These are phyloP conservation scores for Penaeus monodon DNA, from an alignment of 2,888 invertebrate genomes.

Conservation along the genomic window DNA sequence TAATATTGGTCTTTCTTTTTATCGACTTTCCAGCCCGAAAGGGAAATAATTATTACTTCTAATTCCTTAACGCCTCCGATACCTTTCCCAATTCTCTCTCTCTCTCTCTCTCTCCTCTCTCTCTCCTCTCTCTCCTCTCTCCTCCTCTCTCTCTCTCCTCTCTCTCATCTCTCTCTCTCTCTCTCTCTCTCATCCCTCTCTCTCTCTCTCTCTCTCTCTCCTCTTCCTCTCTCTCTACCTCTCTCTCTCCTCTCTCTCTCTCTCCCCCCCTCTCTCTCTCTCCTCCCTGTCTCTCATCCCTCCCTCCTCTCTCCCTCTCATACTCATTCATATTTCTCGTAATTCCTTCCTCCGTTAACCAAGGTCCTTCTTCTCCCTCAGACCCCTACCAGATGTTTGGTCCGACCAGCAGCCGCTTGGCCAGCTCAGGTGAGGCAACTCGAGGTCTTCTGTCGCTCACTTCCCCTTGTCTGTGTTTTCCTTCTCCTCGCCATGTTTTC, in stretches of 20 bases:
- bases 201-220: background rate
- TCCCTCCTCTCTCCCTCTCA: background rate
- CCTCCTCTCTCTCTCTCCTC: background rate
- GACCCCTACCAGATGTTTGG: constrained; percentile 72
- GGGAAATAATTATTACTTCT: background rate
- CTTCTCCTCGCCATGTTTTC: background rate
- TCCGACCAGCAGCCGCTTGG: constrained; percentile 70
- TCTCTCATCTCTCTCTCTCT: background rate
- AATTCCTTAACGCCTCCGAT: no score
- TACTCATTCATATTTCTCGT: background rate
- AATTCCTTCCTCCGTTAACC: no score
- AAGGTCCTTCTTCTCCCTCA: constrained; percentile 57
- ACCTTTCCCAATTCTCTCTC: background rate
- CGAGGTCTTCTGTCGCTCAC: background rate
- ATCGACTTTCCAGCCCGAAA: background rate
- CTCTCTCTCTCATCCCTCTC: background rate
- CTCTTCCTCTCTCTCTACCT: constrained; percentile 14
- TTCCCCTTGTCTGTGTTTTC: background rate
- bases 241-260: background rate
- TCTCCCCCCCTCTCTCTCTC: background rate
- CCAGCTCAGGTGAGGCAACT: constrained; percentile 69
- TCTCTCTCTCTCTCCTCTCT: background rate
- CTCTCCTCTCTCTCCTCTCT: background rate
- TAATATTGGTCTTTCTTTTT: background rate
- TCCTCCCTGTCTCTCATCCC: background rate